Base-by-base conservation (phyloP, 1,140 invertebrate species). In the Brachystomella parvula region DNA sequence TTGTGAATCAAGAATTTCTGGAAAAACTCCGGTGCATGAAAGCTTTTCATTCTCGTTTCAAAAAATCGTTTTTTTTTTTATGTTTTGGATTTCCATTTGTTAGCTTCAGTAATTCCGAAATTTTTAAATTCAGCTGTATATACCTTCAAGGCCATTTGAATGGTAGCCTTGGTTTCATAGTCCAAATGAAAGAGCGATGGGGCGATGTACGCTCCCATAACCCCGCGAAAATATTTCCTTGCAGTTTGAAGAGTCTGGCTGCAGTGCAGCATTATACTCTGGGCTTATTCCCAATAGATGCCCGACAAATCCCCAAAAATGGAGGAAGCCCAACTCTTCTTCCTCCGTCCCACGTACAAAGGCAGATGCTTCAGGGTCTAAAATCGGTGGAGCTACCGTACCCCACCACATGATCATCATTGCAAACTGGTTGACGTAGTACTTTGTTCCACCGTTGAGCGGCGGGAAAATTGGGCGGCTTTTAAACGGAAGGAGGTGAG, bases 391-490 rank as follows among this genome's bases (percentile, higher is more conserved):
- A 17, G 29, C 58, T 19, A 60, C 33, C 6, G 6, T 12, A 3
- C 15, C 12, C 58, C 58, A 60, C 3, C 30, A 35, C 58, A 30
- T 15, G 9, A 60, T 6, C 17, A 35, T 35, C 58, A 60, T 60
- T 30, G 58, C 58, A 60, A 60, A 60, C 26, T 60, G 58, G 30
- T 60, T 60, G 9, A 60, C 6, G 26, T 60, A 60, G 30, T 9
- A 30, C 19, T 60, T 29, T 6, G 58, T 32, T 6, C 58, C 58
- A 60, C 58, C 58, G 26, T 60, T 24, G 9, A 9, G 15, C 26
- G 12, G 12, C 58, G 58, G 58, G 29, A 32, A 60, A 24, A 60
- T 24, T 9, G 9, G 24, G 12, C 30, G 9, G 19, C 30, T 35
- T 30, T 60, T 32, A 24, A 60, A 30, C 19, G 21, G 3, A 6